phyloP scores from a whole-genome alignment of 1,140 invertebrate species.

The Dryas iulia region DNA sequence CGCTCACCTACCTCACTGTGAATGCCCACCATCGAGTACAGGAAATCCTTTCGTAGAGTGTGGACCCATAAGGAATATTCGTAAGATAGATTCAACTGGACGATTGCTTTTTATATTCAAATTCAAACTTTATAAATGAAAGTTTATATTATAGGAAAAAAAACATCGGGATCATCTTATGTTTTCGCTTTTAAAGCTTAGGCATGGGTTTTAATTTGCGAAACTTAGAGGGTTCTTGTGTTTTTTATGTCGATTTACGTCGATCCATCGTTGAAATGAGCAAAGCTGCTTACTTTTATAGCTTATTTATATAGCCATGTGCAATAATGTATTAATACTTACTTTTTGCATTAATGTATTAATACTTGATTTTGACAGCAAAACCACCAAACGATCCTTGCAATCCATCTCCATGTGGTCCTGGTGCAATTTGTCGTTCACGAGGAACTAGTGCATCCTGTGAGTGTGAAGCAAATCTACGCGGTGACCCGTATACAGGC shows the following conservation, averaged over 20 bases:
- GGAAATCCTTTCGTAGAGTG: conserved; percentile 84
- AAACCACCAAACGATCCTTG: conserved; percentile 89
- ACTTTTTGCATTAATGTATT: neutral
- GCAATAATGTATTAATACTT: conserved; percentile 5
- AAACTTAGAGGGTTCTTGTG: conserved; percentile 50
- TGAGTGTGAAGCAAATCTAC: conserved; percentile 85
- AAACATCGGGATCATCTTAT: conserved; percentile 40
- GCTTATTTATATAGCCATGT: conserved; percentile 37
- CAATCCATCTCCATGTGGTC: conserved; percentile 86
- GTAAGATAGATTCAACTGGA: conserved; percentile 73
- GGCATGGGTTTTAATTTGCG: conserved; percentile 75
- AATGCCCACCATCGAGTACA: conserved; percentile 81
- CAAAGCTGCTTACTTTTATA: conserved; percentile 53
- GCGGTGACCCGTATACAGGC: conserved; percentile 87
- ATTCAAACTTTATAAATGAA: neutral
- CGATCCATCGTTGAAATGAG: conserved; percentile 12
- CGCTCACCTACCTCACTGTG: conserved; percentile 89
- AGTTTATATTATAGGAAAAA: conserved; percentile 11
- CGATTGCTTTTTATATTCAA: conserved; percentile 54
- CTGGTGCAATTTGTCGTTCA: conserved; percentile 85
- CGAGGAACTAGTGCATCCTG: conserved; percentile 84
- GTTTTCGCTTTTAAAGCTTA: conserved; percentile 75
- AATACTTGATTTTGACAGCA: conserved; percentile 80
- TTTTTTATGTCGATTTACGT: conserved; percentile 31
- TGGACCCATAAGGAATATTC: conserved; percentile 62